Conservation (phyloP, 2,113 vertebrate species). For the Dromaius novaehollandiae region DNA sequence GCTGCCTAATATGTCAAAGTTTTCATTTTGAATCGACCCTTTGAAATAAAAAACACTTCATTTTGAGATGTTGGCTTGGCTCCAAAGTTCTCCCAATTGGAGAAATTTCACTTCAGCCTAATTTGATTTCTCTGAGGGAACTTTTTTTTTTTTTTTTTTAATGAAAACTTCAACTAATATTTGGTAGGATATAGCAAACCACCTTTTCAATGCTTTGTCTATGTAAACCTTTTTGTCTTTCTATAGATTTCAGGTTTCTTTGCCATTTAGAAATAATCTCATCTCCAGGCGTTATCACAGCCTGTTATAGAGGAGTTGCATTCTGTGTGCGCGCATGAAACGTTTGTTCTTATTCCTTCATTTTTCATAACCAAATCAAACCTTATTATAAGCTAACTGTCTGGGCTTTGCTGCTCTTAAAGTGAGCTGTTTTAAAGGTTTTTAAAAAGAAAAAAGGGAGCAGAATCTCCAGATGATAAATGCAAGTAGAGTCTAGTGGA, state of each 20-base stretch:
- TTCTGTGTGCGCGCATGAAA: neutral
- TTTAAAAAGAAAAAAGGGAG: slow-evolving; percentile 26
- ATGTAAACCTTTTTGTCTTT: neutral
- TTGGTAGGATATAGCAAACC: neutral
- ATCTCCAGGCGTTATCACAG: neutral
- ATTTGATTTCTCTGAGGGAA: neutral
- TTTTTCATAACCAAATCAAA: neutral
- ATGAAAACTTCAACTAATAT: neutral
- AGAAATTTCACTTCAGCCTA: neutral
- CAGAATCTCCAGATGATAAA: slow-evolving; percentile 44
- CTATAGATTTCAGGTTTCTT: neutral
- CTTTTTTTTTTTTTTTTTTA: neutral
- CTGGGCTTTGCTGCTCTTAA: neutral
- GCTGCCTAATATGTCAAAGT: neutral
- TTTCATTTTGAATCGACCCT: slow-evolving; percentile 4
- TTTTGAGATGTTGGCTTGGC: neutral
- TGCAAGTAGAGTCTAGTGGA: slow-evolving; percentile 19
- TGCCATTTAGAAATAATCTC: neutral
- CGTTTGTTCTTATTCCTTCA: neutral
- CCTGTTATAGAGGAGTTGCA: neutral
- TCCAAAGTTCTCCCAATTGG: neutral
- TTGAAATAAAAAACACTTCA: neutral
- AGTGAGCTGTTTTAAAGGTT: neutral
- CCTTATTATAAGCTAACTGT: neutral
- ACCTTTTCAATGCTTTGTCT: neutral